Evolutionary conservation across 2,113 vertebrate species (phyloP).

Genomic region (Lipophrys pholis): DNA sequence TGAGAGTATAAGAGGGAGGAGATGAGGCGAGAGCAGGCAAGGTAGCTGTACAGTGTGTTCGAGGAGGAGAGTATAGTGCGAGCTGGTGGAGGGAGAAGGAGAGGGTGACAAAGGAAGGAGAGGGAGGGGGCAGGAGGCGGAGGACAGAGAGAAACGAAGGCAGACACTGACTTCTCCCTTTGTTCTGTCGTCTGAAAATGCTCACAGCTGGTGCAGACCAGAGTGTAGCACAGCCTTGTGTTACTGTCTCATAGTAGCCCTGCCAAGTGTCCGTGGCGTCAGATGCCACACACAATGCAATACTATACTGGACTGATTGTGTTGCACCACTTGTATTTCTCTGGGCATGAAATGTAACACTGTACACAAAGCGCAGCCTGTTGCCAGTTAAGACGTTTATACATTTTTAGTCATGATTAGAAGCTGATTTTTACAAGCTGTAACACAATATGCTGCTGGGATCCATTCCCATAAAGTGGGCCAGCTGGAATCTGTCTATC

Average conservation of each 20-base stretch:
- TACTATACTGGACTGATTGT: conserved; percentile 71
- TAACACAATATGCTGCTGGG: conserved; percentile 33
- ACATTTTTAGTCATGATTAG: conserved; percentile 36
- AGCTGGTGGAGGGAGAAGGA: conserved; percentile 18
- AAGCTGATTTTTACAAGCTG: conserved; percentile 22
- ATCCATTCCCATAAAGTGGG: conserved; percentile 8
- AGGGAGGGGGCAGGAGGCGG: conserved; percentile 36
- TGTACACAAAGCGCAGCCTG: conserved; percentile 41
- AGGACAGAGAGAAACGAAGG: conserved; percentile 58
- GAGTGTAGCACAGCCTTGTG: conserved; percentile 65
- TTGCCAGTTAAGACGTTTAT: conserved; percentile 20
- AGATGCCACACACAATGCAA: conserved; percentile 77
- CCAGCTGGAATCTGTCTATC: not conserved
- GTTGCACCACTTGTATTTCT: conserved; percentile 72
- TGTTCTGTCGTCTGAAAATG: conserved; percentile 72
- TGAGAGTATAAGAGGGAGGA: conserved; percentile 52
- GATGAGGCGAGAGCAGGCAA: conserved; percentile 34
- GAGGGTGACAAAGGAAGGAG: conserved; percentile 49
- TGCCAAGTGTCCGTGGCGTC: conserved; percentile 68
- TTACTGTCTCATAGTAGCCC: conserved; percentile 49
- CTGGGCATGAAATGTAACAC: conserved; percentile 65
- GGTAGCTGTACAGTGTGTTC: conserved; percentile 37
- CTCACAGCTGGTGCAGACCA: conserved; percentile 69
- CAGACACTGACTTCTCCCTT: conserved; percentile 76
- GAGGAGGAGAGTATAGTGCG: conserved; percentile 28